A percentile compares a stretch with the other conserved stretches of the same genome.
These are phyloP conservation scores for Ephestia elutella DNA, from an alignment of 1,140 invertebrate genomes.

Conservation along the genomic window DNA sequence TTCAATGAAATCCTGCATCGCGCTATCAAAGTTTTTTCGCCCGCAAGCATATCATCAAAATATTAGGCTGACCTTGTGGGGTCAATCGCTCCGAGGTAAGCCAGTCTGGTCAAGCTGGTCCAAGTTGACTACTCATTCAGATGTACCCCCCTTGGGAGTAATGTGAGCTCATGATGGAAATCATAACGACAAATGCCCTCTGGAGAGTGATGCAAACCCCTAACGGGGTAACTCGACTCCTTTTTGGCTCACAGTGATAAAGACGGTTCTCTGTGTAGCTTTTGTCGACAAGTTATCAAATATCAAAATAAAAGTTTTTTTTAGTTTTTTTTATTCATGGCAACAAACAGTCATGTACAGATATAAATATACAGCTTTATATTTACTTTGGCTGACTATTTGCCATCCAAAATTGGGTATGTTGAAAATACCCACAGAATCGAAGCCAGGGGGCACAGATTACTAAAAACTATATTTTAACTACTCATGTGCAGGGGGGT, in stretches of 20 bases:
- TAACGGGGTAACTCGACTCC: constrained; percentile 8
- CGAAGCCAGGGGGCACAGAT: too few species aligned
- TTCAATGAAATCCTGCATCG: constrained; percentile 14
- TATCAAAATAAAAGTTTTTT: too few species aligned
- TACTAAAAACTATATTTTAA: too few species aligned
- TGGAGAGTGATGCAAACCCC: neutral
- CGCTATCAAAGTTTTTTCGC: constrained; percentile 14
- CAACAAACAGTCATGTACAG: too few species aligned
- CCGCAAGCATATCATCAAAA: neutral
- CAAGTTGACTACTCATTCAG: constrained; percentile 12
- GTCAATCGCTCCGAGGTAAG: constrained; percentile 15
- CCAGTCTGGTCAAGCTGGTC: constrained; percentile 18
- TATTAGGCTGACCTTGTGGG: neutral
- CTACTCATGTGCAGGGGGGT: too few species aligned
- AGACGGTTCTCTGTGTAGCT: neutral
- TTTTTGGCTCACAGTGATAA: neutral
- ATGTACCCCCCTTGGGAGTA: neutral
- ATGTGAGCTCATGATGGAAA: neutral
- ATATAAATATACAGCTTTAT: too few species aligned
- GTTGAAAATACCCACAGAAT: too few species aligned
- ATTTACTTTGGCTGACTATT: too few species aligned
- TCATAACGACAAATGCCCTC: neutral
- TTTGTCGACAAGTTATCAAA: neutral
- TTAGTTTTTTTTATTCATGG: too few species aligned
- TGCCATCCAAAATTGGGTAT: too few species aligned